A percentile compares a stretch with the other conserved stretches of the same genome.
Conservation (phyloP, 2,797 vertebrate species). For the Bradypus variegatus region DNA sequence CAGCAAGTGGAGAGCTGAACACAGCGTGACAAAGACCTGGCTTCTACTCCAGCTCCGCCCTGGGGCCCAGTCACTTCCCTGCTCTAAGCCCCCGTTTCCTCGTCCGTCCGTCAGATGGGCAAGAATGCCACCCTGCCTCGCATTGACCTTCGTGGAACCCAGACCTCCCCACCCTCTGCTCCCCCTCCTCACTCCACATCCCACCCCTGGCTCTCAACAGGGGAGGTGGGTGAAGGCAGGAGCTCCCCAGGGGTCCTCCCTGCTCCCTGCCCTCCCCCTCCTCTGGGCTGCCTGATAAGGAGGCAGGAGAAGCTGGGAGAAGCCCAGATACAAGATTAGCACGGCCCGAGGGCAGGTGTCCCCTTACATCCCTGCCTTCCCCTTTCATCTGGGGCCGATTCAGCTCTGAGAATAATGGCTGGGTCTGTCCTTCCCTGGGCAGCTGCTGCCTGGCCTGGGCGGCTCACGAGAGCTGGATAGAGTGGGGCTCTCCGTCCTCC, state of each 20-base stretch:
- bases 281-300: not conserved
- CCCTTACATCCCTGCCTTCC: not conserved
- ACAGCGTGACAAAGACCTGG: not conserved
- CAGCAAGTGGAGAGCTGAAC: not conserved
- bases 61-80: not conserved
- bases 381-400: slow-evolving; percentile 20
- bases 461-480: no score
- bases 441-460: not conserved
- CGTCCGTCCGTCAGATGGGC: not conserved
- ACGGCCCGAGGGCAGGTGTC: not conserved
- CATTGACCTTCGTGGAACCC: not conserved
- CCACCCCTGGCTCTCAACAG: no score
- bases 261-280: not conserved
- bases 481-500: not conserved
- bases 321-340: slow-evolving; percentile 51
- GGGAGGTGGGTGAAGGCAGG: no score
- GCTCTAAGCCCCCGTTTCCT: not conserved
- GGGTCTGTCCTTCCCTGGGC: not conserved
- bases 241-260: not conserved
- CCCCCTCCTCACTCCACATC: not conserved
- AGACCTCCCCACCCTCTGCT: not conserved
- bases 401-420: slow-evolving; percentile 28
- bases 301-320: not conserved
- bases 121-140: fast-evolving
- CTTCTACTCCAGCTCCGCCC: not conserved